Base-by-base conservation (phyloP, 2,888 invertebrate species). In the Colletes collaris region DNA sequence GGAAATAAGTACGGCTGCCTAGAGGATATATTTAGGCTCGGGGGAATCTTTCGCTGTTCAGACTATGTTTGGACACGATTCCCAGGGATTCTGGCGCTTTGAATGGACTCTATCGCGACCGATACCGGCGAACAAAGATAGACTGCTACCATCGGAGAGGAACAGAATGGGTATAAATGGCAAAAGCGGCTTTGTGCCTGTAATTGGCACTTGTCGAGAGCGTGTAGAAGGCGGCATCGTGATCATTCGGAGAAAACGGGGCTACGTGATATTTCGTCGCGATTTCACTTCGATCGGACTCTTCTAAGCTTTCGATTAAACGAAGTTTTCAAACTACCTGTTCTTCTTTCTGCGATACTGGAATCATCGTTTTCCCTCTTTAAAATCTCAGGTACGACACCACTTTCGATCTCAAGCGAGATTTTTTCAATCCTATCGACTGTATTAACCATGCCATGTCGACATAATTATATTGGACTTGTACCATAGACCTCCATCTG, bases 181-280 rank as follows among this genome's bases (percentile, higher is more conserved):
- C 44, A 64, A 13, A 16, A 27, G 46, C 49, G 44, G 35, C 55
- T n/a, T 73, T 50, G 49, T 68, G 13, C 8, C 68, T 64, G 49
- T 72, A 72, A 79, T 79, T 71, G 75, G 44, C 7, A 19, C 13
- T 11, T 27, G 44, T 56, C 64, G 60, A 49, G 53, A 59, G 37
- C 35, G 53, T 59, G 35, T 10, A 50, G 11, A 46, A 37, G 50
- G 27, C 60, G 40, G 64, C 74, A 68, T 75, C 66, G 53, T 64
- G 81, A 84, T 85, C 81, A 78, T 81, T 74, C 67, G 83, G 80
- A 82, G 85, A 86, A 85, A 86, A 81, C 78, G 73, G 44, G 74
- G 59, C 74, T 74, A 65, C 75, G 72, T 76, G 80, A 73, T 67
- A 62, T 76, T 79, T 64, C 76, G 63, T 65, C 78, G 76, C 62